A percentile compares a stretch with the other conserved stretches of the same genome.
phyloP scores from a whole-genome alignment of 2,888 invertebrate species.

The Trachelus iudaicus region DNA sequence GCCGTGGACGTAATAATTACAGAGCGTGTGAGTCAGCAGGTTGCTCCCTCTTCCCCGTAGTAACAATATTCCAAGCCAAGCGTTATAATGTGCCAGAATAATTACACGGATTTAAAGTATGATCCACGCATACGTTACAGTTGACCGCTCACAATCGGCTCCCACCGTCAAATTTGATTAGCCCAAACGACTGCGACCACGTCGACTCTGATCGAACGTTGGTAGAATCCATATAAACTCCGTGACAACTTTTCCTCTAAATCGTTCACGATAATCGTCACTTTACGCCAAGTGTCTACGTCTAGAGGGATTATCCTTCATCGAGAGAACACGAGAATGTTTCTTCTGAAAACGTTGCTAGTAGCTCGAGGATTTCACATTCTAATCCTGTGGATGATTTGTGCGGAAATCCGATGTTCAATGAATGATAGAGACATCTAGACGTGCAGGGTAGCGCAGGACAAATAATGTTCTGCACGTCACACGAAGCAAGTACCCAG shows the following conservation, averaged over 20 bases:
- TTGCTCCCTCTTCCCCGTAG: not conserved
- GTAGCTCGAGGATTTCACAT: not conserved
- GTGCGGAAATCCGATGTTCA: not conserved
- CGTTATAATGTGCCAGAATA: not conserved
- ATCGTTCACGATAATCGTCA: not conserved
- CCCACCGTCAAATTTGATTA: not conserved
- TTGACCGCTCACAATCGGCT: too few relatives aligned
- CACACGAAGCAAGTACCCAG: not conserved
- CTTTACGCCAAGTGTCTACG: too few relatives aligned
- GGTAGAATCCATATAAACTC: not conserved
- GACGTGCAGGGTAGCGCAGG: not conserved
- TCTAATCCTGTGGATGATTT: not conserved
- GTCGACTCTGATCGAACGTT: not conserved
- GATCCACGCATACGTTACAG: not conserved
- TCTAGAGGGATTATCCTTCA: too few relatives aligned
- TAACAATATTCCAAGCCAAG: not conserved
- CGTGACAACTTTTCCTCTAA: not conserved
- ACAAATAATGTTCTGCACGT: not conserved
- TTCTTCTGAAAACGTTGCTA: not conserved
- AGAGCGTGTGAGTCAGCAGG: not conserved
- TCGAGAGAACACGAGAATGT: not conserved
- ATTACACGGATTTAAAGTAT: not conserved
- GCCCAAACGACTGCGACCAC: not conserved
- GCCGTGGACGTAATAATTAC: not conserved
- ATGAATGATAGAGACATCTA: not conserved